Conservation (phyloP, 2,797 vertebrate genomes). For the Synaphobranchus kaupii region DNA sequence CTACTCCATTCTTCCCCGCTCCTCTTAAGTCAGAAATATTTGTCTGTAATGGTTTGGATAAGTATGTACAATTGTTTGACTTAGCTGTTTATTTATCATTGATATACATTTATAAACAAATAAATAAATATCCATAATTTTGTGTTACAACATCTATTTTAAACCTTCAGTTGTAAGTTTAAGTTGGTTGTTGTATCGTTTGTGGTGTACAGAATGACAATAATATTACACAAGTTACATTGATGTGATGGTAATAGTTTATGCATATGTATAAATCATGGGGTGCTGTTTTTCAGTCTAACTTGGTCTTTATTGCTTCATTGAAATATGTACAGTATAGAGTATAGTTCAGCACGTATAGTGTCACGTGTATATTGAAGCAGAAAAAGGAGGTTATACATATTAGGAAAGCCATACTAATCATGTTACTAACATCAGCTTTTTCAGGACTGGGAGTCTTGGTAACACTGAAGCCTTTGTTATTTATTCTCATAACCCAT, state of each 20-base stretch:
- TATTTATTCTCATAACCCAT: neutral
- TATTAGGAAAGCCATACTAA: neutral
- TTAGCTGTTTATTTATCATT: neutral
- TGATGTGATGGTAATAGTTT: neutral
- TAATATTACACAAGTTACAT: neutral
- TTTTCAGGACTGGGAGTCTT: neutral
- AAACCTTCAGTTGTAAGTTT: neutral
- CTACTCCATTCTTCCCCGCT: neutral
- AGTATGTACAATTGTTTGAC: neutral
- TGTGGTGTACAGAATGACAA: neutral
- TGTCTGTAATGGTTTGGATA: neutral
- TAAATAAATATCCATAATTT: neutral
- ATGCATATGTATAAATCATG: neutral
- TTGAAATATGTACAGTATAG: neutral
- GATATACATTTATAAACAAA: neutral
- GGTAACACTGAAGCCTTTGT: neutral
- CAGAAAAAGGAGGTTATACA: neutral
- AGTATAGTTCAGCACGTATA: neutral
- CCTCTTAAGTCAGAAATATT: neutral
- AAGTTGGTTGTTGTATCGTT: neutral
- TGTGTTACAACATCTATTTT: neutral
- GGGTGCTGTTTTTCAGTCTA: neutral
- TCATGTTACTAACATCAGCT: neutral
- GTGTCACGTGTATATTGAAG: neutral
- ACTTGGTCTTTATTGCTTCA: neutral